Conservation (phyloP, 1,140 invertebrate species). For the Monochamus saltuarius region DNA sequence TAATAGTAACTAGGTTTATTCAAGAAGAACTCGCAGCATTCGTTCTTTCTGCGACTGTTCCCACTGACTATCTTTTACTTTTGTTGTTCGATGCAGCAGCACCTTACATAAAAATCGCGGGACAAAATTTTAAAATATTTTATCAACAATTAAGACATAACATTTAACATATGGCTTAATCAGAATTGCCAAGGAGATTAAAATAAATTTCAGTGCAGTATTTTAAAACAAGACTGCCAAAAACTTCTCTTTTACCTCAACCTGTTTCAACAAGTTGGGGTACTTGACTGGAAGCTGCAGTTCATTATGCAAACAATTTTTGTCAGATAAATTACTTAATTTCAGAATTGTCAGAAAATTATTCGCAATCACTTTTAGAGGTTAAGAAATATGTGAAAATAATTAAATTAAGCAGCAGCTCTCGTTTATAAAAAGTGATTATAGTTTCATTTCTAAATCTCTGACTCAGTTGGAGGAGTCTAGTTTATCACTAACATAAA, state of each 20-base stretch:
- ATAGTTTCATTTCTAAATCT: slow-evolving; percentile 3
- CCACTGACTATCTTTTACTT: no score
- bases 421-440: slow-evolving; percentile 4
- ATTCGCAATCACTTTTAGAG: slow-evolving; percentile 2
- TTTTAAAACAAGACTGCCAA: slow-evolving; percentile 16
- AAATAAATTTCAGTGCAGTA: no score
- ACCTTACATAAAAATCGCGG: no score
- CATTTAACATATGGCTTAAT: no score
- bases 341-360: slow-evolving; percentile 1
- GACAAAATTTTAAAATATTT: no score
- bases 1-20: no score
- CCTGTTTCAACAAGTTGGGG: slow-evolving; percentile 17
- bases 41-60: no score
- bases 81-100: no score
- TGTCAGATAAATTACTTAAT: slow-evolving; percentile 9
- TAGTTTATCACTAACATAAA: neutral
- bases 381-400: slow-evolving; percentile 6
- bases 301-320: slow-evolving; percentile 25
- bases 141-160: no score
- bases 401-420: slow-evolving; percentile 1
- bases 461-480: slow-evolving; percentile 4
- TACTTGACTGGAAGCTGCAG: slow-evolving; percentile 19
- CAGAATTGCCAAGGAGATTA: no score
- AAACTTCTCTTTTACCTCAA: slow-evolving; percentile 10
- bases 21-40: no score